Base-by-base conservation (phyloP, 1,140 invertebrate genomes). In the Pseudomyrmex dendroicus region DNA sequence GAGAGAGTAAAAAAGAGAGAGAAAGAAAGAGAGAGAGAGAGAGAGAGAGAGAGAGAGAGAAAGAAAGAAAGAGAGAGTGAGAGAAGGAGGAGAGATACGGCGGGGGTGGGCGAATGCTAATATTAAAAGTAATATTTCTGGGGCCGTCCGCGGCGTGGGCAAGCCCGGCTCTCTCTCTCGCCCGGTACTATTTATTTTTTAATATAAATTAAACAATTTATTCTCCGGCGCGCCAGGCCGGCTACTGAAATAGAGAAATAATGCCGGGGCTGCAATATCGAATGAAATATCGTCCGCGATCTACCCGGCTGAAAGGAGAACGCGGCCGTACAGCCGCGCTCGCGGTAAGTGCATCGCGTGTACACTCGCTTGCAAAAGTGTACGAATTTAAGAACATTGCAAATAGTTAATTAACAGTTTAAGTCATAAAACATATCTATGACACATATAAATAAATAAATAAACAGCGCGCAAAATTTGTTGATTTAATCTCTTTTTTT, bases 151-250 rank as follows among this genome's bases (percentile, higher is more conserved):
- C 87, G 88, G 78, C 68, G 77, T 9, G 54, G 84, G 78, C 82
- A 74, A 73, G 85, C 68, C 66, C 62, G 63, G 80, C 84, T 89
- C 86, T 63, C 86, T 67, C 84, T 52, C 74, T 88, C 68, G 64
- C 50, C 73, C 66, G 83, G 82, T 85, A 90, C 90, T 93, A 93
- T 93, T 93, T 93, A 92, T 93, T 93, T 92, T 80, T 93, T 93
- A 93, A 93, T 92, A 93, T 93, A 92, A 92, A 93, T 93, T 93
- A 93, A 92, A 93, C 92, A 92, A 93, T 93, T 92, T 92, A 92
- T 89, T 89, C 85, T 89, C 87, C 86, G 82, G 70, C 86, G 70
- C 48, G 84, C 73, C 78, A 48, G 35, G 77, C 67, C 73, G 83
- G 82, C 86, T 86, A 90, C 88, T 90, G 90, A 91, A 92, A 92